Base-by-base conservation (phyloP, 2,797 vertebrate genomes). In the Alfaro cultratus region DNA sequence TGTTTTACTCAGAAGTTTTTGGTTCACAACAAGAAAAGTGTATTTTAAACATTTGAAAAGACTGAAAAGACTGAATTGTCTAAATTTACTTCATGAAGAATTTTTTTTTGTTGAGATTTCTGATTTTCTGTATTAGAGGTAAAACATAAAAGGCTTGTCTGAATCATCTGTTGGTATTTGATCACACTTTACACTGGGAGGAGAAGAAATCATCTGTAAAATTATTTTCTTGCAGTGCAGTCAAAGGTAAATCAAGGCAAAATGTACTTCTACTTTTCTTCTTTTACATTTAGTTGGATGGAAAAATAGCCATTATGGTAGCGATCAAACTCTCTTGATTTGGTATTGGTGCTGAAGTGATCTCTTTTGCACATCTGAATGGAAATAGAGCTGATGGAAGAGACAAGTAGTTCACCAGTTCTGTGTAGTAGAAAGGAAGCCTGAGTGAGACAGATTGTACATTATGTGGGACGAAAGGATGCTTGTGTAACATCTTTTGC, bases 401-500 rank as follows among this genome's bases (percentile, higher is more conserved):
- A 89, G 83, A 77, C 77, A 12, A 77, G 70, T 74, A 80, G 80
- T 80, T 90, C 78, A 74, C 18, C 29, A 18, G 78, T 43, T 81
- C 68, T 12, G 26, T 78, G 41, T 53, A 78, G 76, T 68, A 75
- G 74, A 83, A 84, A 74, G 67, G 83, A 77, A 86, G 73, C 82
- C 64, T 68, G 62, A 83, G 80, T 29, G 75, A 82, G 70, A 75
- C 77, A 84, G 83, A 76, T 57, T 74, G 77, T n/a, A 71, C 41
- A 51, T 31, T 81, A 85, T 13, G 89, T 89, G 88, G 89, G 88
- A 85, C 87, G 88, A 85, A 79, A 3, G 23, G 79, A 74, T 82
- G 84, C 84, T 92, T 92, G 90, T 84, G 85, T 90, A 92, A 93
- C 85, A 82, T 87, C 75, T 83, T 82, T 87, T 84, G 87, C 85